Conservation (phyloP, 2,888 invertebrate species). For the Axea sp. region DNA sequence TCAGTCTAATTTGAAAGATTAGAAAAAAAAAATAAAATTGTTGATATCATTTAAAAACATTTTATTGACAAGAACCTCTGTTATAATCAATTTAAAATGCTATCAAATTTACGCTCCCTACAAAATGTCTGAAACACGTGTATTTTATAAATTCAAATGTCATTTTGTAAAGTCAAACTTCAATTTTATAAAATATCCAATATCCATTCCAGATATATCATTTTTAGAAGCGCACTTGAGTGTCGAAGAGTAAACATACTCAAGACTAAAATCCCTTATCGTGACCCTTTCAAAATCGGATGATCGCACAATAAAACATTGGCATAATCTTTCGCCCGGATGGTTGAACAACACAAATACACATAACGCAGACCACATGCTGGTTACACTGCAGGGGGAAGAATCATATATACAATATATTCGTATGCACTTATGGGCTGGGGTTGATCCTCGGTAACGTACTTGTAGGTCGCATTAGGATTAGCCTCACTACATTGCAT, state of each 20-base stretch:
- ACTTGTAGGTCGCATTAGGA: slow-evolving; percentile 68
- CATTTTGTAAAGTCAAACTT: slow-evolving; percentile 55
- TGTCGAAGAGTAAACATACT: slow-evolving; percentile 62
- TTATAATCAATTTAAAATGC: slow-evolving; percentile 42
- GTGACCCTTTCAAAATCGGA: slow-evolving; percentile 70
- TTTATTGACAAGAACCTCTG: too few relatives aligned
- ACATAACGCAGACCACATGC: slow-evolving; percentile 70
- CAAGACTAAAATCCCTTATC: slow-evolving; percentile 60
- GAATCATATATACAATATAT: slow-evolving; percentile 60
- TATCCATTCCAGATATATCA: slow-evolving; percentile 16
- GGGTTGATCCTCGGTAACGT: slow-evolving; percentile 55
- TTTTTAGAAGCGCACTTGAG: slow-evolving; percentile 41
- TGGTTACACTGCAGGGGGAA: slow-evolving; percentile 64
- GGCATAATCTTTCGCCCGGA: slow-evolving; percentile 73
- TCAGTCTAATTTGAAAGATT: too few relatives aligned
- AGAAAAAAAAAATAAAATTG: too few relatives aligned
- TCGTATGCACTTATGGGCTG: slow-evolving; percentile 66
- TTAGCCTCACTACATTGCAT: slow-evolving; percentile 78
- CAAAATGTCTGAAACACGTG: slow-evolving; percentile 8
- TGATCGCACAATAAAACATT: slow-evolving; percentile 77
- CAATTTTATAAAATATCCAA: slow-evolving; percentile 59
- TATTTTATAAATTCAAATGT: slow-evolving; percentile 36
- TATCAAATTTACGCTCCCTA: slow-evolving; percentile 38
- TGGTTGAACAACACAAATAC: slow-evolving; percentile 74
- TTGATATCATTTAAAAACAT: too few relatives aligned